Conservation (phyloP, 1,140 invertebrate species). For the Hylaeus anthracinus region DNA sequence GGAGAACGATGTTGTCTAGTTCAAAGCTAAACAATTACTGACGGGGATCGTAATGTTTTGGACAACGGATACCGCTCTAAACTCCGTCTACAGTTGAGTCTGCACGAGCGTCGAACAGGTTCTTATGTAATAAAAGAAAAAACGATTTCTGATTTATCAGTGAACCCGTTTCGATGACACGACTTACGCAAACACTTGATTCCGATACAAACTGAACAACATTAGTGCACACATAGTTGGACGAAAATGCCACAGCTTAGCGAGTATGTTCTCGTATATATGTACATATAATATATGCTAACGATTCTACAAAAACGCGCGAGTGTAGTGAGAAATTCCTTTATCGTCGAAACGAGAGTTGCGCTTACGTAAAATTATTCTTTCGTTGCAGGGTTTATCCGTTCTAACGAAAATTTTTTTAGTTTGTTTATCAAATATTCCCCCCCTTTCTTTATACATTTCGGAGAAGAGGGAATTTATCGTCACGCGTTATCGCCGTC, state of each 20-base stretch:
- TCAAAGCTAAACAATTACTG: conserved; percentile 26
- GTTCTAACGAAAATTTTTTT: too few species aligned
- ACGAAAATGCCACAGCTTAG: too few species aligned
- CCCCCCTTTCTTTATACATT: too few species aligned
- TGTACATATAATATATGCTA: too few species aligned
- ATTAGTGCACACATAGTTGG: not conserved
- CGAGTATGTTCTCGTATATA: too few species aligned
- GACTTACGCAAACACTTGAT: not conserved
- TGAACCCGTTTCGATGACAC: not conserved
- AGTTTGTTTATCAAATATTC: too few species aligned
- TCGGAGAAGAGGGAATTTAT: too few species aligned
- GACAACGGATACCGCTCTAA: not conserved
- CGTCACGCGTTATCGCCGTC: too few species aligned
- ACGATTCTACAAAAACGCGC: not conserved
- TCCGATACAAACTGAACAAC: not conserved
- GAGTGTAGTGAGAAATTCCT: not conserved
- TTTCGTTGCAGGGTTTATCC: too few species aligned
- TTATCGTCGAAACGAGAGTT: too few species aligned
- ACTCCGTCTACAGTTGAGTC: not conserved
- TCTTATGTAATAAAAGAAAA: conserved; percentile 40
- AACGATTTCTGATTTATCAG: not conserved
- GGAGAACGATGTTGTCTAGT: not conserved
- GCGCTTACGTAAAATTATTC: too few species aligned
- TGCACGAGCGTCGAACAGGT: conserved; percentile 32
- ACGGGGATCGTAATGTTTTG: not conserved